Evolutionary conservation across 2,113 vertebrate genomes (phyloP).

Genomic region (Zeus faber): DNA sequence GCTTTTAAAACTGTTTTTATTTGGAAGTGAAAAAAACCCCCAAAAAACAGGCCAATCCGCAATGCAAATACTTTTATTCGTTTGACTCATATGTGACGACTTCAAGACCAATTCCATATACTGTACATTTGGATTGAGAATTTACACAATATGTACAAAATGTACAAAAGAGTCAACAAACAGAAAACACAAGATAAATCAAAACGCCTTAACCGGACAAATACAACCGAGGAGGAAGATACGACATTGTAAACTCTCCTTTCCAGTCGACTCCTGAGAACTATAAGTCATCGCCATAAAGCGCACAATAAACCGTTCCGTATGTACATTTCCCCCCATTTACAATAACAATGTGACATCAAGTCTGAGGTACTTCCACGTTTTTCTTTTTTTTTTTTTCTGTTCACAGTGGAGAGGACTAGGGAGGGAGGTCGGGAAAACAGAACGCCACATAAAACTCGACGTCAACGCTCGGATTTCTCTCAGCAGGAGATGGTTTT

Average conservation of each 20-base stretch:
- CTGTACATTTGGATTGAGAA: constrained; percentile 9
- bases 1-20: constrained; percentile 1
- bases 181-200: background rate
- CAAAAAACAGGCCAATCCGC: constrained; percentile 11
- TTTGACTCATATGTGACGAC: constrained; percentile 32
- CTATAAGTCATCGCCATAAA: constrained; percentile 46
- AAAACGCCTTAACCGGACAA: constrained; percentile 28
- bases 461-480: too few relatives aligned
- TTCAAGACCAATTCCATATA: constrained; percentile 24
- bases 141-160: constrained; percentile 20
- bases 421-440: too few relatives aligned
- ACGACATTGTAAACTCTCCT: constrained; percentile 57
- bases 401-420: too few relatives aligned
- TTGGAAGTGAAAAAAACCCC: background rate
- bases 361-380: constrained; percentile 43
- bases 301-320: constrained; percentile 16
- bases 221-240: constrained; percentile 25
- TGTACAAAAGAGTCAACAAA: constrained; percentile 27
- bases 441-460: too few relatives aligned
- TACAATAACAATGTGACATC: constrained; percentile 26
- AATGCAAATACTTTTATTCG: constrained; percentile 55
- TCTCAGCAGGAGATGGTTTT: background rate
- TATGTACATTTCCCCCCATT: constrained; percentile 37
- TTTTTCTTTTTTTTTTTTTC: too few relatives aligned
- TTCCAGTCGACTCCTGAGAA: constrained; percentile 62